phyloP scores from a whole-genome alignment of 1,140 invertebrate genomes.

The Panagrolaimus sp. region DNA sequence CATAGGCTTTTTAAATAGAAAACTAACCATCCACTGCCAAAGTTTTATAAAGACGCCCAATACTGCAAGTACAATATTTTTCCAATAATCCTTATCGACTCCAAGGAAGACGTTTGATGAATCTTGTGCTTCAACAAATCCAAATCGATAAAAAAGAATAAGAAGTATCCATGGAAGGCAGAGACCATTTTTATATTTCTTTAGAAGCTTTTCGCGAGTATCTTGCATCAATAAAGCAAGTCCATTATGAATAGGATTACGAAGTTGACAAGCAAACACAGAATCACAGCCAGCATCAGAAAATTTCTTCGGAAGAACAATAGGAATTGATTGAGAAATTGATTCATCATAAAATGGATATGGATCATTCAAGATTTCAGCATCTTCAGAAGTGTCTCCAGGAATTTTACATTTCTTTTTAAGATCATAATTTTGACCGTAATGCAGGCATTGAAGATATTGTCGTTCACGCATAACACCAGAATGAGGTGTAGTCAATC shows the following conservation, averaged over 20 bases:
- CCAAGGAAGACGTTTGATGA: too few relatives aligned
- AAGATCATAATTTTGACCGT: conserved; percentile 74
- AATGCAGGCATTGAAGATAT: conserved; percentile 87
- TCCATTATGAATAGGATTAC: conserved; percentile 98
- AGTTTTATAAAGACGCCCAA: too few relatives aligned
- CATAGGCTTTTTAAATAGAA: too few relatives aligned
- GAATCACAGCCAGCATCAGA: conserved; percentile 77
- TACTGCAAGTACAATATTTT: too few relatives aligned
- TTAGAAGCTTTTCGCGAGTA: conserved; percentile 75
- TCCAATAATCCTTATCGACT: too few relatives aligned
- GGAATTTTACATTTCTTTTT: conserved; percentile 38
- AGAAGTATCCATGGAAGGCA: too few relatives aligned
- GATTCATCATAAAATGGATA: conserved; percentile 66
- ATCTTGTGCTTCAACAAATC: too few relatives aligned
- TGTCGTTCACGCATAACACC: conserved; percentile 93
- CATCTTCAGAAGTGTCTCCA: not conserved
- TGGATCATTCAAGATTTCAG: not conserved
- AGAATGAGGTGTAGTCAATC: conserved; percentile 88
- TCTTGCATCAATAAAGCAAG: conserved; percentile 96
- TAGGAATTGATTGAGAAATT: conserved; percentile 78
- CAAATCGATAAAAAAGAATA: too few relatives aligned
- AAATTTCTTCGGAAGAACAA: conserved; percentile 79
- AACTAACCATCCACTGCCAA: too few relatives aligned
- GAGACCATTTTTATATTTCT: conserved; percentile 77
- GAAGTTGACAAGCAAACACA: conserved; percentile 93